These are phyloP conservation scores for Pygoscelis antarcticus DNA, from an alignment of 2,113 vertebrate species.

Conservation along the genomic window DNA sequence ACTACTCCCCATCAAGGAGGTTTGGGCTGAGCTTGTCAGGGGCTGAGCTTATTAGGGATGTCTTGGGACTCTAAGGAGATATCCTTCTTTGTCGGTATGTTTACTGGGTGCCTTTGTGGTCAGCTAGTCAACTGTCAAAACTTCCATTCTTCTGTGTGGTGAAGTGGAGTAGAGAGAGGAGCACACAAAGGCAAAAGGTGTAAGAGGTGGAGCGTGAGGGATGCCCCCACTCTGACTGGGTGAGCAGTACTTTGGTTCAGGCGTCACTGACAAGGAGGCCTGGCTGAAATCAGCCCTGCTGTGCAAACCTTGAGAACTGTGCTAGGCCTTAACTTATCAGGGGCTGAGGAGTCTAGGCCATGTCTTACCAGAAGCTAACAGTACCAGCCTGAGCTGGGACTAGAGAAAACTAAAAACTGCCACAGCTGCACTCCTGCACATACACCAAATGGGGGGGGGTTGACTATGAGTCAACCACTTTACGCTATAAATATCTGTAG, in stretches of 20 bases:
- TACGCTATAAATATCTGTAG: not conserved
- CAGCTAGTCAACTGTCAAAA: not conserved
- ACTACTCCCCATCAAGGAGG: not conserved
- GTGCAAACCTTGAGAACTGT: not conserved
- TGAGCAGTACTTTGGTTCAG: not conserved
- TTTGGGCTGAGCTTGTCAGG: not conserved
- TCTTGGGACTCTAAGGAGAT: not conserved
- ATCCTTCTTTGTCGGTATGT: not conserved
- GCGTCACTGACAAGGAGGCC: not conserved
- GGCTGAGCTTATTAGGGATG: not conserved
- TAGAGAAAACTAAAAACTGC: not conserved
- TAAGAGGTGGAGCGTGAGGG: not conserved
- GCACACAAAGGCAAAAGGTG: not conserved
- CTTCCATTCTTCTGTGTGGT: not conserved
- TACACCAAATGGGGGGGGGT: not conserved
- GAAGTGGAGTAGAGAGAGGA: not conserved
- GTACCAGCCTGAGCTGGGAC: not conserved
- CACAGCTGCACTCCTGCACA: not conserved
- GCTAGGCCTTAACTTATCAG: not conserved
- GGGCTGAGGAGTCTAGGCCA: not conserved
- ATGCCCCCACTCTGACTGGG: not conserved
- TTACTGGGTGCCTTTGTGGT: not conserved
- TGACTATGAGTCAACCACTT: not conserved
- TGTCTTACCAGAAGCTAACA: not conserved
- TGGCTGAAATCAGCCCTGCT: not conserved